Percentiles rank a stretch among this genome's conserved stretches.
Evolutionary conservation across 2,888 invertebrate genomes (phyloP).

Genomic region (Amiota minor): DNA sequence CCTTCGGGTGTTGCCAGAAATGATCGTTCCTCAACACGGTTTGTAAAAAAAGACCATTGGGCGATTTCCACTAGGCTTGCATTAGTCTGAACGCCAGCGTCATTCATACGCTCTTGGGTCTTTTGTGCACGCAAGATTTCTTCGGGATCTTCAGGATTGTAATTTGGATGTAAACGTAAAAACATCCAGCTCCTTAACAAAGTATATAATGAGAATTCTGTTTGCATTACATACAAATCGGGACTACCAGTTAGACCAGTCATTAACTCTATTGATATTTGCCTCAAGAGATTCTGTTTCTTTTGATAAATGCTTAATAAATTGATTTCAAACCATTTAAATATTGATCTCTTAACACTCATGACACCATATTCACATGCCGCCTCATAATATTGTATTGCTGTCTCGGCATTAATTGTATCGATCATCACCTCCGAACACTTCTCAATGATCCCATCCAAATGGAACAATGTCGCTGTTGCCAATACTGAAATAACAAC

Average conservation of each 20-base stretch:
- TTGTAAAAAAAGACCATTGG: slow-evolving; percentile 67
- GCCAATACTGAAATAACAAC: slow-evolving; percentile 81
- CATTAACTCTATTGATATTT: slow-evolving; percentile 81
- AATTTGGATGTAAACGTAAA: slow-evolving; percentile 75
- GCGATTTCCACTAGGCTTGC: slow-evolving; percentile 56
- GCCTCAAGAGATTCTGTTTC: slow-evolving; percentile 76
- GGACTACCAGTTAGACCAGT: slow-evolving; percentile 78
- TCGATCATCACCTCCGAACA: slow-evolving; percentile 84
- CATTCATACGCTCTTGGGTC: slow-evolving; percentile 49
- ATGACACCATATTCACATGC: slow-evolving; percentile 80
- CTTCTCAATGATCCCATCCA: slow-evolving; percentile 83
- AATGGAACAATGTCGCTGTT: slow-evolving; percentile 82
- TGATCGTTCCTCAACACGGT: slow-evolving; percentile 72
- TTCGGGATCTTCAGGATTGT: slow-evolving; percentile 71
- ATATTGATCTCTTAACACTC: slow-evolving; percentile 78
- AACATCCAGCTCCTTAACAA: slow-evolving; percentile 82
- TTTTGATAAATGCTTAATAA: slow-evolving; percentile 78
- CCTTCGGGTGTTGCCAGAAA: slow-evolving; percentile 79
- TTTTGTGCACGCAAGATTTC: slow-evolving; percentile 55
- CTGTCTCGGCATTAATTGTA: slow-evolving; percentile 82
- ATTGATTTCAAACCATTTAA: slow-evolving; percentile 82
- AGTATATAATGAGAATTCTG: slow-evolving; percentile 84
- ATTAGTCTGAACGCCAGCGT: slow-evolving; percentile 54
- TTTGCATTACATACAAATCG: slow-evolving; percentile 83
- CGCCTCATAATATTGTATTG: slow-evolving; percentile 80